Evolutionary conservation across 2,888 invertebrate species (phyloP).

Genomic region (Synergus laeviventris): DNA sequence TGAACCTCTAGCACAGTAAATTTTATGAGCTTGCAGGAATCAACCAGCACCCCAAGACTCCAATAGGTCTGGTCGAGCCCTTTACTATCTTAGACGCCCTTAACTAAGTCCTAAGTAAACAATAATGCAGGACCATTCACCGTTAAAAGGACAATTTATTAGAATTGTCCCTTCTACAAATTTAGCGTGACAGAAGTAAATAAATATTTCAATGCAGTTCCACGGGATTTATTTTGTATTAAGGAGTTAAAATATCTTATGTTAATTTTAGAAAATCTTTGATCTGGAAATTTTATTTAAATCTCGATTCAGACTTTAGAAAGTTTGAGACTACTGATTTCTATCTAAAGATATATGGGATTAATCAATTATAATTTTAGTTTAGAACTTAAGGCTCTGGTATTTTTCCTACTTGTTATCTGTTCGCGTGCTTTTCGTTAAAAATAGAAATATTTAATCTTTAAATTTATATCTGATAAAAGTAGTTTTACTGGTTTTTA

Average conservation of each 20-base stretch:
- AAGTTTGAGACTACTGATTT: background rate
- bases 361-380: background rate
- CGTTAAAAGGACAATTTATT: slow-evolving; percentile 9
- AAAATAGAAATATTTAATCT: background rate
- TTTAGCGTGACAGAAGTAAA: background rate
- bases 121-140: slow-evolving; percentile 20
- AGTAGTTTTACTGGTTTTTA: background rate
- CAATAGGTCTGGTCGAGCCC: background rate
- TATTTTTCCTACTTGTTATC: background rate
- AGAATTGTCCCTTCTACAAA: background rate
- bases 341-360: slow-evolving; percentile 3
- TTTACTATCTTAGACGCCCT: background rate
- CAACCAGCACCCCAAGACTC: background rate
- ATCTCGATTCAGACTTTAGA: background rate
- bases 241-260: background rate
- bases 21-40: background rate
- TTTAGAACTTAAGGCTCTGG: background rate
- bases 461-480: background rate
- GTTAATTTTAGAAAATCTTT: background rate
- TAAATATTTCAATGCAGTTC: background rate
- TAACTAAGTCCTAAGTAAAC: slow-evolving; percentile 9
- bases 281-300: background rate
- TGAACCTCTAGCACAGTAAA: background rate
- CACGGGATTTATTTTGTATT: background rate
- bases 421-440: background rate